Percentiles rank a stretch among this genome's conserved stretches.
phyloP scores from a whole-genome alignment of 1,140 invertebrate genomes.

The Ips typographus region DNA sequence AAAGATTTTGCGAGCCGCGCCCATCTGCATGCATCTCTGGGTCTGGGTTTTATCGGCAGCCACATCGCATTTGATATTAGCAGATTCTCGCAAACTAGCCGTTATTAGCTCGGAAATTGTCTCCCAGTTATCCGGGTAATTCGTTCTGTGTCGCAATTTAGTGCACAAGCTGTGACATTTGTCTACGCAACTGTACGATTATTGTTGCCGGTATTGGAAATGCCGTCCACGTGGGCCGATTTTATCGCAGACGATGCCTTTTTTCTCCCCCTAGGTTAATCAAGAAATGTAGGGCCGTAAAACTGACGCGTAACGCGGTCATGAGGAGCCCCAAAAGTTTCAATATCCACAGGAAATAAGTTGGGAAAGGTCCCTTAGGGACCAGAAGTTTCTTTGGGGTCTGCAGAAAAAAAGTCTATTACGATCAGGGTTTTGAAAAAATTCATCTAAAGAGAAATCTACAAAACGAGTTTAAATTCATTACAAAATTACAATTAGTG shows the following conservation, averaged over 20 bases:
- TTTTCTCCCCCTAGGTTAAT: too few relatives aligned
- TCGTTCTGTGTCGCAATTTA: not conserved
- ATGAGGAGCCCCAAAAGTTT: not conserved
- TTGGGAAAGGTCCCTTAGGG: not conserved
- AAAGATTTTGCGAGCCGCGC: not conserved
- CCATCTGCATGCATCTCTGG: conserved; percentile 5
- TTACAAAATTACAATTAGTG: too few relatives aligned
- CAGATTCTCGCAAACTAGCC: not conserved
- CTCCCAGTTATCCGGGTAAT: not conserved
- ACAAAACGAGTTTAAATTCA: too few relatives aligned
- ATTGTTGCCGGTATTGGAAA: too few relatives aligned
- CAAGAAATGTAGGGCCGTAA: too few relatives aligned
- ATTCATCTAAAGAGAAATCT: too few relatives aligned
- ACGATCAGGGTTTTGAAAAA: too few relatives aligned
- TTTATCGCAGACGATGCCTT: too few relatives aligned
- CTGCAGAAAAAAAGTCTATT: too few relatives aligned
- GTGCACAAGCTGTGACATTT: not conserved
- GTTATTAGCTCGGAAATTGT: conserved; percentile 5
- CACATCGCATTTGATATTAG: not conserved
- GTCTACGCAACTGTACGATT: not conserved
- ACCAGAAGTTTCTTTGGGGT: too few relatives aligned
- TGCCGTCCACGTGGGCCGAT: too few relatives aligned
- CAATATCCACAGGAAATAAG: not conserved
- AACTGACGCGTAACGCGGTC: too few relatives aligned
- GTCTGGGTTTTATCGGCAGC: conserved; percentile 10